Percentiles rank a stretch among this genome's conserved stretches.
These are phyloP conservation scores for Meiosimyza platycephala DNA, from an alignment of 2,888 invertebrate species.

Conservation along the genomic window DNA sequence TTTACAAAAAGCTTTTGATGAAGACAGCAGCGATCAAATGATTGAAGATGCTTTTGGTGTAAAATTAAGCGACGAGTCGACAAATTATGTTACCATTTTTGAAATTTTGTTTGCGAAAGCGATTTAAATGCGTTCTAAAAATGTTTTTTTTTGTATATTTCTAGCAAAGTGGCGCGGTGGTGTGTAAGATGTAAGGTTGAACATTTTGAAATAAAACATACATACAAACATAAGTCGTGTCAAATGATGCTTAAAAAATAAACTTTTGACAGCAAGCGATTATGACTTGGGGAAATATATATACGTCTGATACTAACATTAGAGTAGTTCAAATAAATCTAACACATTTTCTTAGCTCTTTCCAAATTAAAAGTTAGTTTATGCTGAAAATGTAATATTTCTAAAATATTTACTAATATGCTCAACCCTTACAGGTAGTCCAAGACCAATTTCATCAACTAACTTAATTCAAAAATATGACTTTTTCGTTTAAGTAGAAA, in stretches of 20 bases:
- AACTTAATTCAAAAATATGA: no score
- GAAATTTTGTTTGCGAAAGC: slow-evolving; percentile 60
- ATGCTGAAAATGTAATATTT: no score
- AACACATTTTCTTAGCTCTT: no score
- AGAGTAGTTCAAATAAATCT: no score
- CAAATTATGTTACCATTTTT: slow-evolving; percentile 63
- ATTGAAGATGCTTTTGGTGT: slow-evolving; percentile 3
- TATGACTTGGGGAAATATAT: no score
- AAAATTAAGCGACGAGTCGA: slow-evolving; percentile 38
- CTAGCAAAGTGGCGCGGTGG: not conserved
- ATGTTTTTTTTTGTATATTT: not conserved
- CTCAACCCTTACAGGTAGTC: no score
- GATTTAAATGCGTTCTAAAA: slow-evolving; percentile 40
- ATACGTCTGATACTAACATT: no score
- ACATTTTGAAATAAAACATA: not conserved
- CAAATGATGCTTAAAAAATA: slow-evolving; percentile 56
- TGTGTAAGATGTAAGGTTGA: not conserved
- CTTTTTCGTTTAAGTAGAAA: no score
- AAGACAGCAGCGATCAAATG: slow-evolving; percentile 10
- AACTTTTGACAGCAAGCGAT: slow-evolving; percentile 11
- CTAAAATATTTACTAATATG: no score
- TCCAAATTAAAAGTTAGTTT: no score
- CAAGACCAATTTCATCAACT: no score
- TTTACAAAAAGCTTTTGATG: slow-evolving; percentile 1
- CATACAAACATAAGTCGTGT: slow-evolving; percentile 31